Base-by-base conservation (phyloP, 2,888 invertebrate genomes). In the Stramonita haemastoma region DNA sequence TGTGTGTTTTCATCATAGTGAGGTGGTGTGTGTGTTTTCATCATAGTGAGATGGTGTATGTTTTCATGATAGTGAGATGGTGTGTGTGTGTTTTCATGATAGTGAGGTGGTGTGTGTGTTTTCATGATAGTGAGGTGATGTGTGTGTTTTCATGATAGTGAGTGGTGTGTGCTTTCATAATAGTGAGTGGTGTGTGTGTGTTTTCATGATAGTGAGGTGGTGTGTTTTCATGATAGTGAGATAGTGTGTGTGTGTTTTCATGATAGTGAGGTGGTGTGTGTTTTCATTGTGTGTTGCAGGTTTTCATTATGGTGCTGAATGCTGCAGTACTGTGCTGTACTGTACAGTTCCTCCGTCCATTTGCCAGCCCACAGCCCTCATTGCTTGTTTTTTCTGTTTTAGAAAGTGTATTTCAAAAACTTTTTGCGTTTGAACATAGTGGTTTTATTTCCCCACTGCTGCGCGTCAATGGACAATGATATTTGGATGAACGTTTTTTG, bases 241-340 rank as follows among this genome's bases (percentile, higher is more conserved):
- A n/a, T n/a, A n/a, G n/a, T n/a, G 46, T 46, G 46, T 46, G 46
- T 46, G 4, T 8, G 46, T 46, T 46, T 46, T 2, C 46, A 46
- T 46, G 46, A 8, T 46, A 8, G 46, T 46, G 46, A 46, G 2
- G 46, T 46, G 46, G 46, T 46, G 46, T 5, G 2, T 60, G 60
- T 22, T 22, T 57, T 60, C 60, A 60, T 46, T 77, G 77, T 46
- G 29, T 86, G 86, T 86, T 66, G 17, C 86, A 85, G 86, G 60
- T 86, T 86, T 86, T 86, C 86, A 86, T n/a, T 34, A 34, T 86
- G 86, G 86, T 86, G 86, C 86, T 86, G 86, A 86, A 57, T 86
- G 86, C 66, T 60, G 66, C 81, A 86, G 86, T 34, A 32, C 19
- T 0, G 86, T 34, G 32, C 19, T 0, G 77, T 6, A 79, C 34